These are phyloP conservation scores for Danaus plexippus DNA, from an alignment of 1,140 invertebrate genomes.

Conservation along the genomic window DNA sequence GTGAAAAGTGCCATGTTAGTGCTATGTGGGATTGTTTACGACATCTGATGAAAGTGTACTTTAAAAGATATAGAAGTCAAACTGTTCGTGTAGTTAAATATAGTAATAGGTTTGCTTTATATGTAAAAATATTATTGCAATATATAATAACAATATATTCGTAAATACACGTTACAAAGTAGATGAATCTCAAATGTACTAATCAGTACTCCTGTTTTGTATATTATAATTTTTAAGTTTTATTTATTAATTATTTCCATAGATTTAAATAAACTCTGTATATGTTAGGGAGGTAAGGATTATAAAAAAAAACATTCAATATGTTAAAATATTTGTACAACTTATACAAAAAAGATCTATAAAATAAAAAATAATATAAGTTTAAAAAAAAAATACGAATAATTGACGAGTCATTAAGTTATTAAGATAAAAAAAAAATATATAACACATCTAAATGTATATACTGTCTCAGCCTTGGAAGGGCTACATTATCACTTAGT, in stretches of 20 bases:
- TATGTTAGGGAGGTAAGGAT: constrained; percentile 10
- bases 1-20: constrained; percentile 68
- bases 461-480: constrained; percentile 11
- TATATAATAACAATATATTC: constrained; percentile 25
- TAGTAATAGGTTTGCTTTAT: constrained; percentile 15
- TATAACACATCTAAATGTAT: constrained; percentile 39
- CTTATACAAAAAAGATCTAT: constrained; percentile 1
- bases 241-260: constrained; percentile 53
- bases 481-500: constrained; percentile 22
- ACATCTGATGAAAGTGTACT: constrained; percentile 21
- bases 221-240: constrained; percentile 46
- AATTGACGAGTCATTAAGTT: constrained; percentile 46
- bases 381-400: constrained; percentile 25
- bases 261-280: constrained; percentile 20
- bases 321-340: too few species aligned
- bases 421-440: constrained; percentile 39
- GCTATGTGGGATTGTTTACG: constrained; percentile 11
- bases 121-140: constrained; percentile 20
- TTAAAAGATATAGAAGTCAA: constrained; percentile 34
- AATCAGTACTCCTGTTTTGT: constrained; percentile 37
- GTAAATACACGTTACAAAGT: constrained; percentile 34
- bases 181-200: constrained; percentile 54
- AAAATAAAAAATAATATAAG: constrained; percentile 25
- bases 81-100: constrained; percentile 19
- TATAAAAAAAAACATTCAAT: too few species aligned